Percentiles rank a stretch among this genome's conserved stretches.
These are phyloP conservation scores for Apodemus agrarius DNA, from an alignment of 2,797 vertebrate genomes.

Conservation along the genomic window DNA sequence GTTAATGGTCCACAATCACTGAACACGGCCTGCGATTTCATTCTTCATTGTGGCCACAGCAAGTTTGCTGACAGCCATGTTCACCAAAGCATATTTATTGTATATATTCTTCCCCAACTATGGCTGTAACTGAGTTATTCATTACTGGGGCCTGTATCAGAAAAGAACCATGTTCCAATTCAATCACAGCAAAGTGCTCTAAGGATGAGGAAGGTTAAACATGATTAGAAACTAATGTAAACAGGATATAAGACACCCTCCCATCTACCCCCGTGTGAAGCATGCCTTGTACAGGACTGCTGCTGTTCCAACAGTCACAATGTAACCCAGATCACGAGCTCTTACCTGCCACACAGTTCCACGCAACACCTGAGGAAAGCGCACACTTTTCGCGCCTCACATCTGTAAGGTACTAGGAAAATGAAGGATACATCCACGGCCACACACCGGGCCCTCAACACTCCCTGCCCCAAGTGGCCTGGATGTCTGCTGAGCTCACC, in stretches of 20 bases:
- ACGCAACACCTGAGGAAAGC: neutral
- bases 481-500: constrained; percentile 65
- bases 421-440: constrained; percentile 44
- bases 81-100: constrained; percentile 53
- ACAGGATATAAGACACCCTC: constrained; percentile 4
- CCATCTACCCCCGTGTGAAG: neutral
- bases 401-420: neutral
- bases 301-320: neutral
- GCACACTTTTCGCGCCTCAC: neutral
- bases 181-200: constrained; percentile 59
- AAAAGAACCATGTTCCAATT: constrained; percentile 68
- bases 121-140: constrained; percentile 51
- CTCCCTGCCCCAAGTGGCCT: constrained; percentile 66
- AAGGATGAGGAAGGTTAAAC: constrained; percentile 48
- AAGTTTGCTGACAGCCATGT: constrained; percentile 62
- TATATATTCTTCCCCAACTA: constrained; percentile 56
- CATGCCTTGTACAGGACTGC: neutral
- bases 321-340: neutral
- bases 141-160: constrained; percentile 35
- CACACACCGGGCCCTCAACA: constrained; percentile 64
- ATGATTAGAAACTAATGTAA: constrained; percentile 50
- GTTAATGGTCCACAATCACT: constrained; percentile 29
- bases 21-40: constrained; percentile 58
- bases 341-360: constrained; percentile 60
- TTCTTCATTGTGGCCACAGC: constrained; percentile 61